Evolutionary conservation across 2,888 invertebrate species (phyloP).

Genomic region (Megalurothrips usitatus): DNA sequence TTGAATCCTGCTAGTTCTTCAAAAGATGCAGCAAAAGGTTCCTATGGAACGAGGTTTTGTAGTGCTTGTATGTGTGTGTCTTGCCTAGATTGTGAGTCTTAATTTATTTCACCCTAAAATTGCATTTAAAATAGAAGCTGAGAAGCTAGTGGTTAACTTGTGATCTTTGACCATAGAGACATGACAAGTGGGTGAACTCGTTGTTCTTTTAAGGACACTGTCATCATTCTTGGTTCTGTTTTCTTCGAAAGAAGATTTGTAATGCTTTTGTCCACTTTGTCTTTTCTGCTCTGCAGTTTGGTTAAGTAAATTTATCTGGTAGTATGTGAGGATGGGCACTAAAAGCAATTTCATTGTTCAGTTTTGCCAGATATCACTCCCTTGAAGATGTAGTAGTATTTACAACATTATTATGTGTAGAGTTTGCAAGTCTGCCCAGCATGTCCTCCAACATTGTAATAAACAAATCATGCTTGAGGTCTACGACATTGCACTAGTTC

Average conservation of each 20-base stretch:
- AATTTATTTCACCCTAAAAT: neutral
- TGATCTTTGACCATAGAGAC: neutral
- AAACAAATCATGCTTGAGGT: neutral
- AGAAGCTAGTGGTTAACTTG: neutral
- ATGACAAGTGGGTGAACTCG: neutral
- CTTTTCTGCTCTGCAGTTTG: neutral
- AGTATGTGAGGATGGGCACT: constrained; percentile 4
- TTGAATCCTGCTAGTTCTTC: neutral
- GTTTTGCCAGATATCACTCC: no score
- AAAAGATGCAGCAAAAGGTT: neutral
- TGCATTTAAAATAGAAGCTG: neutral
- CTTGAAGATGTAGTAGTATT: neutral
- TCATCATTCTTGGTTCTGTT: neutral
- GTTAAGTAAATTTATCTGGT: neutral
- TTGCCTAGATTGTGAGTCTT: neutral
- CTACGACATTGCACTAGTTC: neutral
- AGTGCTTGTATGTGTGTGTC: constrained; percentile 14
- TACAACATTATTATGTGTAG: neutral
- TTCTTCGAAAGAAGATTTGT: neutral
- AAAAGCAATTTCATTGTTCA: neutral
- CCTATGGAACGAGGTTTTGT: neutral
- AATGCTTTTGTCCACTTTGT: neutral
- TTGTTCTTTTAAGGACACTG: neutral
- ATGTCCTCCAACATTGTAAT: constrained; percentile 1
- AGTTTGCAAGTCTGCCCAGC: neutral